Evolutionary conservation across 1,140 invertebrate species (phyloP).

Genomic region (Paralvinella palmiformis): DNA sequence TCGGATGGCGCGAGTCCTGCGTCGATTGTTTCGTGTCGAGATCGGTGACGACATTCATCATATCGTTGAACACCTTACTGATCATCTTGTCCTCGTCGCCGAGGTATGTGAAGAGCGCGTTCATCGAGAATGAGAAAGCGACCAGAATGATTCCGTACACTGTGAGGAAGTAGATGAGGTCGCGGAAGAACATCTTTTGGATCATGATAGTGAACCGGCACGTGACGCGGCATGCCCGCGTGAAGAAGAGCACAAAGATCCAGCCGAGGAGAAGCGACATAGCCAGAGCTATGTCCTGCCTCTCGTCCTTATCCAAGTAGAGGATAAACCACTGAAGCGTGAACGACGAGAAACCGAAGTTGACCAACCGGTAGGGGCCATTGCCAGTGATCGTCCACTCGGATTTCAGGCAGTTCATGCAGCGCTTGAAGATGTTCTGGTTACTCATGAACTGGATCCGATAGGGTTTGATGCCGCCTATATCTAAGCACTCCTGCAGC

Average conservation of each 20-base stretch:
- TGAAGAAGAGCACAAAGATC: constrained; percentile 20
- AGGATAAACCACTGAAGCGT: constrained; percentile 15
- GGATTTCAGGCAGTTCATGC: constrained; percentile 7
- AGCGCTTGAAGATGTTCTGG: constrained; percentile 8
- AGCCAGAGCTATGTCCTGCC: constrained; percentile 11
- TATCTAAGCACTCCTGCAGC: neutral
- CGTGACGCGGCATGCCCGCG: constrained; percentile 14
- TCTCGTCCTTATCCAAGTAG: neutral
- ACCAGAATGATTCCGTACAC: constrained; percentile 18
- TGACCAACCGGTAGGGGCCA: constrained; percentile 12
- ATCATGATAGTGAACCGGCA: constrained; percentile 19
- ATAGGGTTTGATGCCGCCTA: constrained; percentile 2
- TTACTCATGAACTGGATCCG: constrained; percentile 8
- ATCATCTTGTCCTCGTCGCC: neutral
- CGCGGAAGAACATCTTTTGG: constrained; percentile 21
- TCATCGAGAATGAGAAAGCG: constrained; percentile 19
- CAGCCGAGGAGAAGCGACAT: constrained; percentile 15
- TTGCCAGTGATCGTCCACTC: constrained; percentile 21
- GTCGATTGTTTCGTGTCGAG: constrained; percentile 15
- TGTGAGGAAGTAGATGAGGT: constrained; percentile 19
- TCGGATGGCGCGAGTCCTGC: constrained; percentile 3
- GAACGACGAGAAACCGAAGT: constrained; percentile 10
- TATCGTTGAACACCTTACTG: constrained; percentile 18
- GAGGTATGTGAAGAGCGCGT: constrained; percentile 13
- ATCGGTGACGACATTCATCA: constrained; percentile 19